Conservation (phyloP, 2,888 invertebrate genomes). For the Agonopterix arenella region DNA sequence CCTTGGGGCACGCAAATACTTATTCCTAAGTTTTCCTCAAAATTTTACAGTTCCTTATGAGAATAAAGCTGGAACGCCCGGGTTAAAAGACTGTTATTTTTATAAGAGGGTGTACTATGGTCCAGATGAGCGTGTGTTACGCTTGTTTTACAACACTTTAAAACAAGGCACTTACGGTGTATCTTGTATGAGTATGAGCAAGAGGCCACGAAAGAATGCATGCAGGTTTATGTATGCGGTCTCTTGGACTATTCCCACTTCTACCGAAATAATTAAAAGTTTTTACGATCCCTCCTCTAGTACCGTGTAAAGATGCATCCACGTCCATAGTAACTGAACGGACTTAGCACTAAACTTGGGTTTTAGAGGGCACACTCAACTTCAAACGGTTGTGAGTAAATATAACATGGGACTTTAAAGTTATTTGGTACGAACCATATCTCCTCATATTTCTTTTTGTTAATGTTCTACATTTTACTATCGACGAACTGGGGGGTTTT, state of each 20-base stretch:
- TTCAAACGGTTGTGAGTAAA: slow-evolving; percentile 20
- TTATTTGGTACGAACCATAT: too few relatives aligned
- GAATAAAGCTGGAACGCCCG: slow-evolving; percentile 4
- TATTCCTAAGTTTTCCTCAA: not conserved
- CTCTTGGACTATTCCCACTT: slow-evolving; percentile 53
- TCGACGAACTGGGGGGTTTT: too few relatives aligned
- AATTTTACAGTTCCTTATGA: slow-evolving; percentile 9
- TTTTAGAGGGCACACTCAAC: slow-evolving; percentile 26
- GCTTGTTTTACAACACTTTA: slow-evolving; percentile 72
- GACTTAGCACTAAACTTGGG: slow-evolving; percentile 19
- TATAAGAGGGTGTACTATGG: slow-evolving; percentile 34
- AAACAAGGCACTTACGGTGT: slow-evolving; percentile 40
- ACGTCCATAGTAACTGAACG: slow-evolving; percentile 21
- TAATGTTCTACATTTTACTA: too few relatives aligned
- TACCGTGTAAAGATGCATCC: slow-evolving; percentile 41
- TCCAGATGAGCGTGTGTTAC: slow-evolving; percentile 39
- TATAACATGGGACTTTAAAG: too few relatives aligned
- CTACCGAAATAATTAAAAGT: slow-evolving; percentile 70
- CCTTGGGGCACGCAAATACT: too few relatives aligned
- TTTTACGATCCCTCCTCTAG: slow-evolving; percentile 58
- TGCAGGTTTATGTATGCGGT: slow-evolving; percentile 57
- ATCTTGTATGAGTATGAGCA: slow-evolving; percentile 34
- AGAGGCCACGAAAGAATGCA: slow-evolving; percentile 52
- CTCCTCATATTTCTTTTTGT: too few relatives aligned
- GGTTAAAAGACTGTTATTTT: slow-evolving; percentile 33